A percentile compares a stretch with the other conserved stretches of the same genome.
These are phyloP conservation scores for Hystrix cristata DNA, from an alignment of 2,113 vertebrate genomes.

Conservation along the genomic window DNA sequence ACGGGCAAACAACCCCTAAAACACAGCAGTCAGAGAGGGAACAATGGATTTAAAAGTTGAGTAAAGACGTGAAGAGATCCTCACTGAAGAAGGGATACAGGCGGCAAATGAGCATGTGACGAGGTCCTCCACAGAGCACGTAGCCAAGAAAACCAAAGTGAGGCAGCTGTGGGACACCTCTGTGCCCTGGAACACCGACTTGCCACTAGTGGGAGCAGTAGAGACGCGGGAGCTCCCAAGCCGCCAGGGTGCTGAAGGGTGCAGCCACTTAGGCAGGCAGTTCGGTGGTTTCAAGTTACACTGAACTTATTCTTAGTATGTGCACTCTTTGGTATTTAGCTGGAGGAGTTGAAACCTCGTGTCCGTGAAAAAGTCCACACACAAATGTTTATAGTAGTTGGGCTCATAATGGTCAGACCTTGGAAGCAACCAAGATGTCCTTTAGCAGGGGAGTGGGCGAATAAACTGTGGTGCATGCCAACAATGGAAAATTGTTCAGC, in stretches of 20 bases:
- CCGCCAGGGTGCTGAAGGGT: not conserved
- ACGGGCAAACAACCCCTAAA: not conserved
- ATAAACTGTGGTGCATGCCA: too few relatives aligned
- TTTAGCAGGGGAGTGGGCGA: not conserved
- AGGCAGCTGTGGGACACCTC: not conserved
- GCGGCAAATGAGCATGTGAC: not conserved
- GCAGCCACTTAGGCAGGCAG: not conserved
- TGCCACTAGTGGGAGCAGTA: not conserved
- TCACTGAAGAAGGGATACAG: not conserved
- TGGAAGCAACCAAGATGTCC: not conserved
- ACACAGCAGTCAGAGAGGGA: too few relatives aligned
- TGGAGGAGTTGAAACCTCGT: not conserved
- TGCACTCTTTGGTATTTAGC: too few relatives aligned
- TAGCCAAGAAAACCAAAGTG: not conserved
- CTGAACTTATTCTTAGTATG: not conserved
- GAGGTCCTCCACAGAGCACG: not conserved
- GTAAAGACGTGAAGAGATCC: not conserved
- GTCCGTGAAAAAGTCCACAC: not conserved
- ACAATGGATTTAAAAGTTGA: not conserved
- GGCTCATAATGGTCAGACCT: not conserved
- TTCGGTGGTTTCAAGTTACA: not conserved
- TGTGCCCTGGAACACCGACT: not conserved
- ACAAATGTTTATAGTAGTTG: too few relatives aligned
- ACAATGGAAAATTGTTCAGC: not conserved
- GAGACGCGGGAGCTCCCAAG: too few relatives aligned